Evolutionary conservation across 2,113 vertebrate species (phyloP), one percentile per base, ranked within the genome.

Genomic region (Coptodon bakossiorum): DNA sequence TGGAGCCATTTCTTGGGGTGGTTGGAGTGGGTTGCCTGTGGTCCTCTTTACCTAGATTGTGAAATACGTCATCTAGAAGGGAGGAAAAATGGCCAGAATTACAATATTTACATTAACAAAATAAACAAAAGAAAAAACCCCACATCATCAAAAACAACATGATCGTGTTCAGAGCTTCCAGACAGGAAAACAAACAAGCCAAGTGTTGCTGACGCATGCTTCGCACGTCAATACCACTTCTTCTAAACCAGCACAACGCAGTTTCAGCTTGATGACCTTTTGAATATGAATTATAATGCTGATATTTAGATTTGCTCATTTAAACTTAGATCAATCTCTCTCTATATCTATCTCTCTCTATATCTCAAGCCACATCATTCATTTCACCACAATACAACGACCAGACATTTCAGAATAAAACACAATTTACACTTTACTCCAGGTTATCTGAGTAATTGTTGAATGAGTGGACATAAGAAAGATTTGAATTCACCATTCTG

Each of bases 21-120:
- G 96, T 88, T 2, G 97, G 97, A 10, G 96, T 88, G 19, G 97
- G 92, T 86, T 97, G 98, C 91, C 98, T 94, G 81, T 98, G 97
- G 91, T 99, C 98, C 87, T 99, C 98, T 96, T 98, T 98, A 96
- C 91, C 97, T 93, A 98, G 90, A 92, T 95, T 97, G 88, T 99
- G 98, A 95, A 99, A 99, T 79, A 99, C 98, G 40, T 99, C 98
- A 91, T 98, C 98, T 99, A 87, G 63, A 87, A 34, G 63, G 90
- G 34, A 91, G 80, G 79, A 85, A 43, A 76, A 22, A 91, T 1
- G 2, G 3, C 22, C 2, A 34, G 56, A 63, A 48, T 91, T 40
- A 89, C 71, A 80, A 10, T 4, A 24, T 43, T 80, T 22, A 29
- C 17, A 5, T 83, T 4, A 56, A 40, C 48, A 80, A 17, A 73